Percentiles rank a stretch among this genome's conserved stretches.
phyloP scores from a whole-genome alignment of 2,888 invertebrate genomes.

The Sesamia inferens region DNA sequence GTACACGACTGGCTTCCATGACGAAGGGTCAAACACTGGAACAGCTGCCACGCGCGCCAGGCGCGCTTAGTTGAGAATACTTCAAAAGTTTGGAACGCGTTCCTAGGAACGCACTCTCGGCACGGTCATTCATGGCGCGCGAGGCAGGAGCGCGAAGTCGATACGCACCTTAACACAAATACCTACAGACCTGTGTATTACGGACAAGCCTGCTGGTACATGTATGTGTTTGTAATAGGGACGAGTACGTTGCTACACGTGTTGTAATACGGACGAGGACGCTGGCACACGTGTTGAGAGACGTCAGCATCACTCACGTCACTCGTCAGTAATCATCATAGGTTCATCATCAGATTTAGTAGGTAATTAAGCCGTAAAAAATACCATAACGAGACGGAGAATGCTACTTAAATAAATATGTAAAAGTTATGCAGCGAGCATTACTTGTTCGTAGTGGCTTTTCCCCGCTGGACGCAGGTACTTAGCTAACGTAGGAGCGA shows the following conservation, averaged over 20 bases:
- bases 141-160: too few relatives aligned
- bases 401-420: neutral
- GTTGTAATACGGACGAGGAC: neutral
- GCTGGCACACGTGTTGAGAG: neutral
- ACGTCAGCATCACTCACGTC: neutral
- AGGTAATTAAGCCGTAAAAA: neutral
- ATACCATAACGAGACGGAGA: neutral
- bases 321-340: neutral
- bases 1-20: too few relatives aligned
- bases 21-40: too few relatives aligned
- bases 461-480: neutral
- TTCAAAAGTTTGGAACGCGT: too few relatives aligned
- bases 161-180: too few relatives aligned
- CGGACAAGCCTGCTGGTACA: too few relatives aligned
- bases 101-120: too few relatives aligned
- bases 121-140: too few relatives aligned
- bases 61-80: too few relatives aligned
- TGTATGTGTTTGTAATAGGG: neutral
- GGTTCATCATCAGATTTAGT: neutral
- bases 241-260: neutral
- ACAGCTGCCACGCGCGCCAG: too few relatives aligned
- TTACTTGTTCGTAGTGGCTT: neutral
- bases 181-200: too few relatives aligned
- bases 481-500: neutral
- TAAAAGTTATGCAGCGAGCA: neutral